phyloP scores from a whole-genome alignment of 2,888 invertebrate genomes.

The Itoplectis maculator region DNA sequence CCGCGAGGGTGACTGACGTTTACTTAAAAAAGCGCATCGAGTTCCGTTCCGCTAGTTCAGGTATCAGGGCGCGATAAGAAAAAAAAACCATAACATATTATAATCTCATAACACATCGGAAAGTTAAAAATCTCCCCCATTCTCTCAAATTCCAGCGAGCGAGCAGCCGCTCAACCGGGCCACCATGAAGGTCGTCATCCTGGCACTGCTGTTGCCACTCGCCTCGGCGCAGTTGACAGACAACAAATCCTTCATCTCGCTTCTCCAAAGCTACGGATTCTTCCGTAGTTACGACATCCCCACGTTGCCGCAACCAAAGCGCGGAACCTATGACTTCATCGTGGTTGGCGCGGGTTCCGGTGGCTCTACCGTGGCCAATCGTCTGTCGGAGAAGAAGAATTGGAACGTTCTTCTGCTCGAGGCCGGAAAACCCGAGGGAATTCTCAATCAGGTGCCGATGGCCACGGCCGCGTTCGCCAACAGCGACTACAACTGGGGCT shows the following conservation, averaged over 20 bases:
- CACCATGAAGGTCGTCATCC: conserved; percentile 29
- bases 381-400: conserved; percentile 88
- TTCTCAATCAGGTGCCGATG: conserved; percentile 87
- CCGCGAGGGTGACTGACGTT: too few species aligned
- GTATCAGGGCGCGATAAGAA: too few species aligned
- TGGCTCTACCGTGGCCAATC: conserved; percentile 89
- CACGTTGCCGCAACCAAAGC: conserved; percentile 76
- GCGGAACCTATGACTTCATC: conserved; percentile 87
- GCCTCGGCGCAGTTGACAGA: neutral
- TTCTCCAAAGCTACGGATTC: conserved; percentile 65
- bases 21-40: too few species aligned
- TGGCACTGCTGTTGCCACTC: conserved; percentile 7
- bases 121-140: too few species aligned
- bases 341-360: conserved; percentile 90
- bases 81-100: too few species aligned
- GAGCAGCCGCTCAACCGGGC: neutral
- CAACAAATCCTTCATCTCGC: conserved; percentile 69
- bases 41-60: too few species aligned
- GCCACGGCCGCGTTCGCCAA: conserved; percentile 86
- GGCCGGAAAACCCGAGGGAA: conserved; percentile 86
- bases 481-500: conserved; percentile 90
- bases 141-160: too few species aligned
- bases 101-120: too few species aligned
- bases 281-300: conserved; percentile 66
- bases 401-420: conserved; percentile 89